Percentiles rank a stretch among this genome's conserved stretches.
Conservation (phyloP, 1,140 invertebrate species). For the Drosophila cardini region DNA sequence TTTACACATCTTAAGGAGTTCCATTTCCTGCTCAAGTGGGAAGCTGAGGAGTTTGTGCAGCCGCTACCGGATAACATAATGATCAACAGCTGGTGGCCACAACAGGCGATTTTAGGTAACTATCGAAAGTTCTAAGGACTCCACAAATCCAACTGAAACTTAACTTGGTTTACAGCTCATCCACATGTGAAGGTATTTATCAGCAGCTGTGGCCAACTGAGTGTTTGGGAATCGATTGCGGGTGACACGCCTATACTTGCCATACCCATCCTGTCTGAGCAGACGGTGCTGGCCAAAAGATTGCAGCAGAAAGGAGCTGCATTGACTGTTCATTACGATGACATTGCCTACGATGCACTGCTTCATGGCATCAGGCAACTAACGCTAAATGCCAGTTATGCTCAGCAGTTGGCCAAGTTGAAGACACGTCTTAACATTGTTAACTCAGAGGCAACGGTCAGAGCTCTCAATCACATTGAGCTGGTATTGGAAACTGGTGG, state of each 20-base stretch:
- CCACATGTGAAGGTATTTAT: constrained; percentile 87
- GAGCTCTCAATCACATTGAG: constrained; percentile 86
- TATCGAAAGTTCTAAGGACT: rapidly evolving
- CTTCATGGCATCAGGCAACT: constrained; percentile 67
- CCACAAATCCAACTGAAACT: background rate
- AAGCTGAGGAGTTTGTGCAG: constrained; percentile 85
- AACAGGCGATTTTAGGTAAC: constrained; percentile 87
- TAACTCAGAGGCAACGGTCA: constrained; percentile 63
- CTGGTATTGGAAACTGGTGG: constrained; percentile 86
- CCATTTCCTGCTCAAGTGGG: constrained; percentile 89
- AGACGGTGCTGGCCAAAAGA: constrained; percentile 85
- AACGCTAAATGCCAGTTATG: constrained; percentile 64
- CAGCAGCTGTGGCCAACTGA: constrained; percentile 88
- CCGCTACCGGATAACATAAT: constrained; percentile 87
- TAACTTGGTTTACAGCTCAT: constrained; percentile 85
- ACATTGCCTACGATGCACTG: constrained; percentile 66
- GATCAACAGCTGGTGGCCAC: constrained; percentile 89
- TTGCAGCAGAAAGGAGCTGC: constrained; percentile 72
- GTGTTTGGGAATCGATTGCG: constrained; percentile 87
- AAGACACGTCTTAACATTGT: constrained; percentile 71
- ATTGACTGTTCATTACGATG: constrained; percentile 60
- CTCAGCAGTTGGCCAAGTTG: constrained; percentile 76
- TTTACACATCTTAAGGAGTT: constrained; percentile 86
- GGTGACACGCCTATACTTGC: constrained; percentile 87
- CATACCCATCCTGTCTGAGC: constrained; percentile 88